Percentiles rank a stretch among this genome's conserved stretches.
Conservation (phyloP, 2,797 vertebrate species). For the Labeo calbasu region DNA sequence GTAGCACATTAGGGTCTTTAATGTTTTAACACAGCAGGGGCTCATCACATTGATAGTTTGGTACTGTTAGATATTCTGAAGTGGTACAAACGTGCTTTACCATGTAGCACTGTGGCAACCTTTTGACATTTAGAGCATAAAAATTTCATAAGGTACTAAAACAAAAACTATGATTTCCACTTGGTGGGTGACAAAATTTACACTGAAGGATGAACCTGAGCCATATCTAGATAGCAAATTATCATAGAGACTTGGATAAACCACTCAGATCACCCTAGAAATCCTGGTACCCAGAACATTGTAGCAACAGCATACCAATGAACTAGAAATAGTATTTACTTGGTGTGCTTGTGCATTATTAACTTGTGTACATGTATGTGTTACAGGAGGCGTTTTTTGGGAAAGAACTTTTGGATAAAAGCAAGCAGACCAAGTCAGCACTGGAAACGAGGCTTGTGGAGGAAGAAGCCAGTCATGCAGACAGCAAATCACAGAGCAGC, state of each 20-base stretch:
- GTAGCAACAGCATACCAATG: background rate
- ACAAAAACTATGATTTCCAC: rapidly evolving
- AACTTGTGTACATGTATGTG: background rate
- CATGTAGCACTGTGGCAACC: background rate
- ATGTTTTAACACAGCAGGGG: constrained; percentile 60
- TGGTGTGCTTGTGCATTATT: background rate
- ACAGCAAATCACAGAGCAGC: constrained; percentile 70
- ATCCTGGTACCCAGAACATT: background rate
- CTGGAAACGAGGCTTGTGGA: constrained; percentile 71
- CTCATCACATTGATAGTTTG: constrained; percentile 39
- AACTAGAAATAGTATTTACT: background rate
- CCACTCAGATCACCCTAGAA: background rate
- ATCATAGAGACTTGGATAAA: background rate
- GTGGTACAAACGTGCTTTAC: constrained; percentile 38
- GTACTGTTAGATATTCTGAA: constrained; percentile 40
- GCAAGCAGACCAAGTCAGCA: constrained; percentile 78
- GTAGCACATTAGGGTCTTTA: constrained; percentile 61
- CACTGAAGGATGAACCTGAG: background rate
- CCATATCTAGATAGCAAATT: background rate
- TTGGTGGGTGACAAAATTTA: background rate
- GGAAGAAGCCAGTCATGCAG: constrained; percentile 71
- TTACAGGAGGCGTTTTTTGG: constrained; percentile 95
- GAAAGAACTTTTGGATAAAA: constrained; percentile 89
- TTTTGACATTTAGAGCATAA: background rate
- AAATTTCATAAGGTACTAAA: background rate